Evolutionary conservation across 37 sponge, comb jelly and placozoan species (phyloP).

Genomic region (Spongia lamella): DNA sequence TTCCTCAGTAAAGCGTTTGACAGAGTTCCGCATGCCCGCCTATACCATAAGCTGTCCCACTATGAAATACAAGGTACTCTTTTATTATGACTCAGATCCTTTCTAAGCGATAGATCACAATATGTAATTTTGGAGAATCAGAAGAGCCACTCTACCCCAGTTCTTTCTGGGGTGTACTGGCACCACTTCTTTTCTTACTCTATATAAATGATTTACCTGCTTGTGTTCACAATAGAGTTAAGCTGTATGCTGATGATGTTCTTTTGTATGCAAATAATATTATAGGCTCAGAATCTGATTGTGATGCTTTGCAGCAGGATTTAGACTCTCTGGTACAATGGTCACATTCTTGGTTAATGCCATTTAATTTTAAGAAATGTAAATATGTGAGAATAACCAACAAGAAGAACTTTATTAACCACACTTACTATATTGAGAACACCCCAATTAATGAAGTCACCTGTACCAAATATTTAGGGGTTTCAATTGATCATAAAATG

Average conservation of each 20-base stretch:
- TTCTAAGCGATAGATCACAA: no score
- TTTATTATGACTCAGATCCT: no score
- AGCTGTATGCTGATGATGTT: constrained; percentile 1
- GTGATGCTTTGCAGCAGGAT: not conserved
- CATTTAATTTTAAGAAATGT: not conserved
- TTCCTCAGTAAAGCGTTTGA: no score
- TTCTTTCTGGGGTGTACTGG: not conserved
- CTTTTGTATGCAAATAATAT: no score
- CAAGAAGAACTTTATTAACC: not conserved
- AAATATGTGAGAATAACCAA: not conserved
- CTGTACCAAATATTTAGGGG: not conserved
- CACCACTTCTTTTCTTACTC: not conserved
- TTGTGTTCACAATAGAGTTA: not conserved
- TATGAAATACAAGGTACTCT: no score
- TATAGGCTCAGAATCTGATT: not conserved
- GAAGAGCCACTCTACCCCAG: no score
- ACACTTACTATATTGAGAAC: not conserved
- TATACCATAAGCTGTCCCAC: no score
- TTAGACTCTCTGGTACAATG: not conserved
- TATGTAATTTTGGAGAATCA: no score
- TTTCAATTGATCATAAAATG: not conserved
- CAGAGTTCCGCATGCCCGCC: no score
- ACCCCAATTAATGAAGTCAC: not conserved
- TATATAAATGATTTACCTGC: not conserved
- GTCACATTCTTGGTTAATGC: not conserved